Evolutionary conservation across 2,113 vertebrate species (phyloP).

Genomic region (Paramisgurnus dabryanus): DNA sequence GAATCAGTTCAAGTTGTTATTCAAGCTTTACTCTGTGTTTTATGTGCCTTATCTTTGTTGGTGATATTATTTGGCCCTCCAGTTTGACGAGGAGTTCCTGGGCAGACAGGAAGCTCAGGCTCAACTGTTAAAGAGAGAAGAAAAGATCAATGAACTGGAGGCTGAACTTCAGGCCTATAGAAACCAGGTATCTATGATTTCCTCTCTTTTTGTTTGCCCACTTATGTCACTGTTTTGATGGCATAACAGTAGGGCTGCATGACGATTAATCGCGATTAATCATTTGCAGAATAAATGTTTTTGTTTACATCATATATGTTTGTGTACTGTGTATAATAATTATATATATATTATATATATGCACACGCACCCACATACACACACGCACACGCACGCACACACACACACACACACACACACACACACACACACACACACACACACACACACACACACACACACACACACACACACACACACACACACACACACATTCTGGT

Average conservation of each 20-base stretch:
- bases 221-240: constrained; percentile 9
- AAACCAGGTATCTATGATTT: constrained; percentile 80
- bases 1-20: not conserved
- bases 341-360: no score
- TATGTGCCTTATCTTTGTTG: not conserved
- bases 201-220: constrained; percentile 15
- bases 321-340: no score
- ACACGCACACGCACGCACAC: no score
- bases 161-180: constrained; percentile 86
- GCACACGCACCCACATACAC: no score
- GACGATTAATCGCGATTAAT: not conserved
- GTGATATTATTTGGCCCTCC: constrained; percentile 48
- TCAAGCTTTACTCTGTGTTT: not conserved
- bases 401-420: no score
- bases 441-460: no score
- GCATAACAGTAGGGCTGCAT: not conserved
- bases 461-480: no score
- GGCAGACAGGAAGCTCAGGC: constrained; percentile 88
- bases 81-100: constrained; percentile 94
- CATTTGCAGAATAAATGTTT: not conserved
- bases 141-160: constrained; percentile 86
- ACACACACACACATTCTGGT: no score
- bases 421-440: no score
- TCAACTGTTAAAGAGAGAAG: constrained; percentile 85
- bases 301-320: no score